These are phyloP conservation scores for Perognathus longimembris DNA, from an alignment of 2,113 vertebrate species.

Conservation along the genomic window DNA sequence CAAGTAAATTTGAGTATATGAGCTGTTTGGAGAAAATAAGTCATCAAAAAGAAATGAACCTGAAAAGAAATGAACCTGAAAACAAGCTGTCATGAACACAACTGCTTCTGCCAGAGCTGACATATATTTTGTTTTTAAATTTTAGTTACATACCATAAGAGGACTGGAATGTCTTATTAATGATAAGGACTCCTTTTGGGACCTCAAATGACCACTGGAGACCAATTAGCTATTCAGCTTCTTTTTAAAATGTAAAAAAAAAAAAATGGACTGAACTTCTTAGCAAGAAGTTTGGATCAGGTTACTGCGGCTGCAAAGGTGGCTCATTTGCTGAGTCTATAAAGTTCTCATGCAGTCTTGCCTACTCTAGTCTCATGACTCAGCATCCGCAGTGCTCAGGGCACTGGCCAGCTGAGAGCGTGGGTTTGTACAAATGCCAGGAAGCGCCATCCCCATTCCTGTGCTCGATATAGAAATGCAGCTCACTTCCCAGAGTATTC, in stretches of 20 bases:
- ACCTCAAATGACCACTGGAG: conserved; percentile 77
- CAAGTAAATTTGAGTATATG: neutral
- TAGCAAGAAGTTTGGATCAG: conserved; percentile 77
- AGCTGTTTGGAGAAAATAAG: conserved; percentile 39
- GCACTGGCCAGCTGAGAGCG: conserved; percentile 78
- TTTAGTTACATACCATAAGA: neutral
- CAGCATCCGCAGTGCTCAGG: conserved; percentile 82
- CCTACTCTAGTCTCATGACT: conserved; percentile 83
- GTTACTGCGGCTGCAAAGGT: conserved; percentile 79
- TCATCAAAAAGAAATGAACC: conserved; percentile 24
- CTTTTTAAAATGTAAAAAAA: conserved; percentile 51
- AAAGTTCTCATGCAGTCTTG: conserved; percentile 75
- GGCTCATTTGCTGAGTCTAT: conserved; percentile 84
- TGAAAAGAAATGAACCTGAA: neutral
- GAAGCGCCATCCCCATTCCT: conserved; percentile 65
- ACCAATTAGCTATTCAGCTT: conserved; percentile 65
- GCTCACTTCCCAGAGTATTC: conserved; percentile 65
- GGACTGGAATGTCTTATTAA: conserved; percentile 29
- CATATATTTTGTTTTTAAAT: conserved; percentile 57
- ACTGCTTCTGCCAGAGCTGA: neutral
- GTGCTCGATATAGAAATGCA: conserved; percentile 78
- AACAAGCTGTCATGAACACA: neutral
- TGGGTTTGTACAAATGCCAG: conserved; percentile 74
- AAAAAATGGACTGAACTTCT: conserved; percentile 67
- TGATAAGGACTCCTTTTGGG: conserved; percentile 49